Evolutionary conservation across 2,113 vertebrate species (phyloP), one percentile per base, ranked within the genome.

Genomic region (Trinectes maculatus): DNA sequence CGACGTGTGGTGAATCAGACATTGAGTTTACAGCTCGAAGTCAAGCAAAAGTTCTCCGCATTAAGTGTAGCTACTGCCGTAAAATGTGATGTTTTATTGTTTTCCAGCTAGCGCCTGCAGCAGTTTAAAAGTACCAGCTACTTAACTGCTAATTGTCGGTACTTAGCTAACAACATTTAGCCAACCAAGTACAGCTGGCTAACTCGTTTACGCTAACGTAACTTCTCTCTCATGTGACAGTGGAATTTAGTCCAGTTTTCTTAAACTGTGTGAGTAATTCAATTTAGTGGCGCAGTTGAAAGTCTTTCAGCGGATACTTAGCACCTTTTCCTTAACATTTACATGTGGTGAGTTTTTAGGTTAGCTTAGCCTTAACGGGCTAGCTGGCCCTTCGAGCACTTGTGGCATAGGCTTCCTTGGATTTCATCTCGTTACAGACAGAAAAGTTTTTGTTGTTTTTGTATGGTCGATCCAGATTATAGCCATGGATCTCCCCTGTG

Each of bases 301-400:
- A 52, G 9, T 6, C 10, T 34, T 8, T 16, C 1, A 40, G 22
- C 33, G 54, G 19, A 26, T 8, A 43, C 51, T 63, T 33, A 33
- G 19, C 33, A 57, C 39, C n/a, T 53, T 69, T 79, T 58, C 12
- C 25, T 16, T 6, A 18, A 61, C 34, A 43, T 34, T n/a, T 39
- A 65, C 53, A 74, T 69, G 54, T 60, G 47, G 28, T 64, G 58
- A 80, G 48, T 84, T 72, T 10, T 72, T 10, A 12, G 39, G 75
- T 68, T 86, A 88, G 88, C 87, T 69, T 79, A 86, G 85, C 84
- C n/a, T n/a, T 24, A 53, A 15, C 3, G 33, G 7, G 85, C 79
- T 84, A 85, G 56, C 67, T 85, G 65, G 77, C 76, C 60, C 69
- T 44, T 5, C 46, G 43, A 61, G 40, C 51, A 77, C 75, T 82